Conservation (phyloP, 2,113 vertebrate genomes). For the Mola mola region DNA sequence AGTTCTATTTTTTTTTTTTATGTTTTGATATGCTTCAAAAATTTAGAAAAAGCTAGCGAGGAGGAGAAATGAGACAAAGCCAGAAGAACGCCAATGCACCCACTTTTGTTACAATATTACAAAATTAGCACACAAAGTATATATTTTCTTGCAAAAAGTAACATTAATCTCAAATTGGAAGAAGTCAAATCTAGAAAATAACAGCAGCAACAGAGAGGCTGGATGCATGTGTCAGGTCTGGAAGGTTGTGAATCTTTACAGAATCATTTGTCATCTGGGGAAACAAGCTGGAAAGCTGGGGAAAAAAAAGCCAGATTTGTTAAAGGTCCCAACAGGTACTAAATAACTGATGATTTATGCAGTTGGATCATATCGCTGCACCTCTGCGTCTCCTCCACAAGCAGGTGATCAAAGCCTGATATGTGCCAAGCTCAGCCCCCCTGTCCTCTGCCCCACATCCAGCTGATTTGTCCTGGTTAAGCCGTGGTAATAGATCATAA, state of each 20-base stretch:
- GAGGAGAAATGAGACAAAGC: not conserved
- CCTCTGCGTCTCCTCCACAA: conserved; percentile 20
- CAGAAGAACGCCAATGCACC: not conserved
- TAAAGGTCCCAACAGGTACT: conserved; percentile 36
- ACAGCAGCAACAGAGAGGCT: not conserved
- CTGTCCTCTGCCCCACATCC: conserved; percentile 7
- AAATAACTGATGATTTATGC: conserved; percentile 58
- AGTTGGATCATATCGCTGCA: conserved; percentile 14
- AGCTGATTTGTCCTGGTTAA: conserved; percentile 27
- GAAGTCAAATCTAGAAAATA: too few species aligned
- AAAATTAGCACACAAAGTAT: too few species aligned
- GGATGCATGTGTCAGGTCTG: not conserved
- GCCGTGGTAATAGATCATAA: conserved; percentile 34
- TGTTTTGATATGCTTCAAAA: conserved; percentile 22
- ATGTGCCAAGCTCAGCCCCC: conserved; percentile 27
- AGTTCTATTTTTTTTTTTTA: not conserved
- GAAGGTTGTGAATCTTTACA: not conserved
- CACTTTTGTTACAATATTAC: too few species aligned
- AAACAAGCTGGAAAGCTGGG: not conserved
- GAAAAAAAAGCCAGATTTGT: too few species aligned
- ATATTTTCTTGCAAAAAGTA: too few species aligned
- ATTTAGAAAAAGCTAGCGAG: too few species aligned
- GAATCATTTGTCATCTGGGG: conserved; percentile 19
- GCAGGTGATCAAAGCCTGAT: conserved; percentile 47
- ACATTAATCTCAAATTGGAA: too few species aligned